phyloP scores from a whole-genome alignment of 2,797 vertebrate species.

The Chiroxiphia lanceolata region DNA sequence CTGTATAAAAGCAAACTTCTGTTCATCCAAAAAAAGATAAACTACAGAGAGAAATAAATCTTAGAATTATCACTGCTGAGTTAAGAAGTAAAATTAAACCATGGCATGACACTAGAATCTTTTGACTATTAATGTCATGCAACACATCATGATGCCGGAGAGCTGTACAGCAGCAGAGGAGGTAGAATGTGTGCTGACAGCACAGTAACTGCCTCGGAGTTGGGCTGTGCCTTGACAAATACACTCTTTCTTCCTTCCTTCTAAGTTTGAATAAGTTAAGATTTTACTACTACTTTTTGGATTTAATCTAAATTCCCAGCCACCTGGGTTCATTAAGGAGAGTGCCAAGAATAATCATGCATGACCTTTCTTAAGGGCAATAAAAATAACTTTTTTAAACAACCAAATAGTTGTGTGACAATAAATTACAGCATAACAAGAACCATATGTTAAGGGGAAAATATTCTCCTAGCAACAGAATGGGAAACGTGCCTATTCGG shows the following conservation, averaged over 20 bases:
- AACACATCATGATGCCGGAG: neutral
- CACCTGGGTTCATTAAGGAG: neutral
- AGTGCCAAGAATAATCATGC: neutral
- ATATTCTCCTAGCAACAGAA: neutral
- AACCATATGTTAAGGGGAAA: neutral
- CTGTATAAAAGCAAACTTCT: neutral
- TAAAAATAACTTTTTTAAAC: neutral
- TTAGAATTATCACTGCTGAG: neutral
- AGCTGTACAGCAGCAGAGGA: neutral
- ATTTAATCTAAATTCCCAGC: neutral
- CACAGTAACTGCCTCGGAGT: neutral
- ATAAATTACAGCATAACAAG: neutral
- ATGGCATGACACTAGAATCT: neutral
- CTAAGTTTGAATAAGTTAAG: neutral
- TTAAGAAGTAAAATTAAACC: neutral
- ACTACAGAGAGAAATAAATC: neutral
- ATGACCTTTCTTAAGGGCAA: neutral
- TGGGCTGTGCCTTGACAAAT: neutral
- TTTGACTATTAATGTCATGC: neutral
- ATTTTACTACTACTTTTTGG: neutral
- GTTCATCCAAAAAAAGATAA: neutral
- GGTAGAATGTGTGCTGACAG: neutral
- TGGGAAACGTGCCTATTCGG: neutral
- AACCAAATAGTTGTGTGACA: neutral
- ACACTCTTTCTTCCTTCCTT: neutral